phyloP scores from a whole-genome alignment of 2,888 invertebrate genomes.

The Opisthograptis luteolata region DNA sequence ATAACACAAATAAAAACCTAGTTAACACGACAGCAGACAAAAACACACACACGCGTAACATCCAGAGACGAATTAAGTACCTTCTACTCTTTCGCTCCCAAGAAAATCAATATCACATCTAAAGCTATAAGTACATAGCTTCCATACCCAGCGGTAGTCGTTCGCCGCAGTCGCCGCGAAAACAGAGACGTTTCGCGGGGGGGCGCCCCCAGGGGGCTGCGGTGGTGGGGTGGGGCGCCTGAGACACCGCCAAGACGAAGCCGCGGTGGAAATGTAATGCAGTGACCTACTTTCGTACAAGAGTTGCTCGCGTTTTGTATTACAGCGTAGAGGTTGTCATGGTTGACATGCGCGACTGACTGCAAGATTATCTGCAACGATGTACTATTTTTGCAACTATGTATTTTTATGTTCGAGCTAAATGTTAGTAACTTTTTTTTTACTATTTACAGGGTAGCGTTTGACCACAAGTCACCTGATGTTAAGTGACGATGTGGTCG shows the following conservation, averaged over 20 bases:
- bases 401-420: too few species aligned
- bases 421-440: too few species aligned
- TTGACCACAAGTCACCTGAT: too few species aligned
- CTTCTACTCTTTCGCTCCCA: conserved; percentile 11
- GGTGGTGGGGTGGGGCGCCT: conserved; percentile 47
- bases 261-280: neutral
- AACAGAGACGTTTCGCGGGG: conserved; percentile 50
- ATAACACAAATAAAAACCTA: too few species aligned
- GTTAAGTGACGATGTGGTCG: too few species aligned
- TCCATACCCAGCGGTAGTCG: conserved; percentile 44
- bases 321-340: too few species aligned
- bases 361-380: too few species aligned
- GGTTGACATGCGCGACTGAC: too few species aligned
- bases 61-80: neutral
- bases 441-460: too few species aligned
- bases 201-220: conserved; percentile 21
- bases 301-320: too few species aligned
- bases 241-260: conserved; percentile 61
- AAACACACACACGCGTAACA: neutral
- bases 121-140: conserved; percentile 21
- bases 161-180: conserved; percentile 54
- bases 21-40: neutral
- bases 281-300: neutral
- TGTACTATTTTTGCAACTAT: too few species aligned
- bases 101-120: conserved; percentile 37